These are phyloP conservation scores for Eclectus roratus DNA, from an alignment of 2,113 vertebrate species.

Conservation along the genomic window DNA sequence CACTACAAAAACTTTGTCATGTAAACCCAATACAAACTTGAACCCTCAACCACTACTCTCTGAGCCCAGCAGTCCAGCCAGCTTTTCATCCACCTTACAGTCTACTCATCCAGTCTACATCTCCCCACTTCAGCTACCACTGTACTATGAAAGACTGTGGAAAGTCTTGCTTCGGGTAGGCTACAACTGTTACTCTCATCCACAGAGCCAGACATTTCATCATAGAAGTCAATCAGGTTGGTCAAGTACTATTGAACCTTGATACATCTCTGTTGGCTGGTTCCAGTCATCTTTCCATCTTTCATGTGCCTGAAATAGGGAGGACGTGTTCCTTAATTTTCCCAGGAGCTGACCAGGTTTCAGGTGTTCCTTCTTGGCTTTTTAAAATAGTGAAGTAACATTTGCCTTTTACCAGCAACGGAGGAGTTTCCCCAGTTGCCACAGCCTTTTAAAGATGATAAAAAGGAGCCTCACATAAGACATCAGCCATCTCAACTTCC, in stretches of 20 bases:
- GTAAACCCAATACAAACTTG: not conserved
- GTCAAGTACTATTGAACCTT: not conserved
- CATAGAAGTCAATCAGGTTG: not conserved
- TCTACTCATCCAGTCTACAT: not conserved
- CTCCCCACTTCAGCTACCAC: not conserved
- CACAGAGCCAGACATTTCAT: constrained; percentile 4
- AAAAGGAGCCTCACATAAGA: not conserved
- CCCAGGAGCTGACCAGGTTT: not conserved
- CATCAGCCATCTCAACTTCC: not conserved
- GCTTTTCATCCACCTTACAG: not conserved
- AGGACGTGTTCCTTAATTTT: not conserved
- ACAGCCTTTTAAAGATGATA: not conserved
- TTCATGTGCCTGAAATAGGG: not conserved
- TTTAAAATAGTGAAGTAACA: not conserved
- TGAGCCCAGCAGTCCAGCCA: not conserved
- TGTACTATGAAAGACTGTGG: not conserved
- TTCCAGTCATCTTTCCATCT: not conserved
- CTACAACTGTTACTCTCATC: not conserved
- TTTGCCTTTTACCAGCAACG: not conserved
- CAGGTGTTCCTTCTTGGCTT: not conserved
- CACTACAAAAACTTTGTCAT: not conserved
- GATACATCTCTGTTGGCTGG: not conserved
- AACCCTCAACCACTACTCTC: not conserved
- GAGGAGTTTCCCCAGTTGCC: not conserved
- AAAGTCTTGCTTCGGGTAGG: not conserved